These are phyloP conservation scores for Neopelma chrysocephalum DNA, from an alignment of 2,797 vertebrate species.

Conservation along the genomic window DNA sequence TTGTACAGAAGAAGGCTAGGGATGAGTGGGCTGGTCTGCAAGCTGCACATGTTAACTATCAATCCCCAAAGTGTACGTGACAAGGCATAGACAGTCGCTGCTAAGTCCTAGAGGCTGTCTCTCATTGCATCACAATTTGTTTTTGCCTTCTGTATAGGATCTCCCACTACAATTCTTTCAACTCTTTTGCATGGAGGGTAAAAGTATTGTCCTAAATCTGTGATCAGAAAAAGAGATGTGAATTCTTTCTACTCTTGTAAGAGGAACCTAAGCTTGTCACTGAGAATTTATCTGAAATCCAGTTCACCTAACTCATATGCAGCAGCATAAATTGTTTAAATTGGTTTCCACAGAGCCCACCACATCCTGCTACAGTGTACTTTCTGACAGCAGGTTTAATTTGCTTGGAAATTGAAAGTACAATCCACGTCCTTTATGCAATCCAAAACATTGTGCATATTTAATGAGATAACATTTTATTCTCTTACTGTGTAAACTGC, in stretches of 20 bases:
- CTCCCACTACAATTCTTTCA: not conserved
- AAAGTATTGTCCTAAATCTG: not conserved
- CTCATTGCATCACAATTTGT: not conserved
- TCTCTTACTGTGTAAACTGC: constrained; percentile 55
- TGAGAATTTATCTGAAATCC: constrained; percentile 54
- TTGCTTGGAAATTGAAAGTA: constrained; percentile 69
- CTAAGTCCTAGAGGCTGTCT: not conserved
- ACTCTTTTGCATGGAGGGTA: not conserved
- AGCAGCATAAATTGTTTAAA: constrained; percentile 67
- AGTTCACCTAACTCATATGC: constrained; percentile 62
- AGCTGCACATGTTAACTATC: not conserved
- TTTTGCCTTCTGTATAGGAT: not conserved
- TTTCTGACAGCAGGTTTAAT: constrained; percentile 66
- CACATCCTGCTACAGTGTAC: constrained; percentile 43
- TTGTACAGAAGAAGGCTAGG: not conserved
- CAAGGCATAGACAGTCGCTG: not conserved
- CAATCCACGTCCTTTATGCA: constrained; percentile 69
- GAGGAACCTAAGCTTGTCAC: constrained; percentile 12
- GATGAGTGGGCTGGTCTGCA: not conserved
- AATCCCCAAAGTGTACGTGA: not conserved
- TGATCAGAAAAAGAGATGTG: not conserved
- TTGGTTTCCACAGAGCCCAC: constrained; percentile 59
- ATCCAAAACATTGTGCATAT: constrained; percentile 62
- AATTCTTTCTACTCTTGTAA: not conserved
- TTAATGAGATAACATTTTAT: constrained; percentile 69